Base-by-base conservation (phyloP, 1,140 invertebrate species). In the Dendrolimus kikuchii region DNA sequence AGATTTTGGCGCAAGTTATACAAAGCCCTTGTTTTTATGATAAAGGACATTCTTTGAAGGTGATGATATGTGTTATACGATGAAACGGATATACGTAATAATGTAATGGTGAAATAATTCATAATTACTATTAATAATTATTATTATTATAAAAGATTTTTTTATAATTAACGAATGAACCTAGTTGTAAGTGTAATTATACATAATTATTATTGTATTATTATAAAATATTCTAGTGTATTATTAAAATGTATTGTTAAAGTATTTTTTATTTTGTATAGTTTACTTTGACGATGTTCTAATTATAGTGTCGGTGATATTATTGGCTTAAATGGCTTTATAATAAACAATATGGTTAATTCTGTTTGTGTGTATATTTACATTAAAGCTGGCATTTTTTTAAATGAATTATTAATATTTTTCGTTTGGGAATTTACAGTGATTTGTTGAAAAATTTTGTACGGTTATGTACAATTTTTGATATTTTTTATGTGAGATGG, bases 1-100 rank as follows among this genome's bases (percentile, higher is more conserved):
- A 23, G 3, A 23, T 23, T 23, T 23, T 23, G 23, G 23, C 23
- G 23, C 23, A 23, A 23, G 1, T 23, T 23, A 23, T 23, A 23
- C 23, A 23, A 23, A 23, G 23, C 23, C 23, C 23, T 23, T 23
- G 23, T 23, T 23, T 23, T 23, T 46, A 46, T 4, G 38, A 46
- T 37, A 8, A 46, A 46, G 6, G 36, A 23, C 2, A 36, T 37
- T 46, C 7, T 46, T 37, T 7, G 46, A 38, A 46, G 62, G 65
- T 68, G 63, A 65, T 68, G 48, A 63, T 61, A 64, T 64, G 65
- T 69, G 73, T 67, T 78, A 82, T 78, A 80, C 74, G 71, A 77
- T 46, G 71, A 46, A 82, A 84, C 76, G 70, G 71, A 84, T 82
- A 84, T 84, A 84, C 81, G 81, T 84, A 84, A 84, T 69, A 23